Evolutionary conservation across 1,140 invertebrate species (phyloP).

Genomic region (Anoplolepis gracilipes): DNA sequence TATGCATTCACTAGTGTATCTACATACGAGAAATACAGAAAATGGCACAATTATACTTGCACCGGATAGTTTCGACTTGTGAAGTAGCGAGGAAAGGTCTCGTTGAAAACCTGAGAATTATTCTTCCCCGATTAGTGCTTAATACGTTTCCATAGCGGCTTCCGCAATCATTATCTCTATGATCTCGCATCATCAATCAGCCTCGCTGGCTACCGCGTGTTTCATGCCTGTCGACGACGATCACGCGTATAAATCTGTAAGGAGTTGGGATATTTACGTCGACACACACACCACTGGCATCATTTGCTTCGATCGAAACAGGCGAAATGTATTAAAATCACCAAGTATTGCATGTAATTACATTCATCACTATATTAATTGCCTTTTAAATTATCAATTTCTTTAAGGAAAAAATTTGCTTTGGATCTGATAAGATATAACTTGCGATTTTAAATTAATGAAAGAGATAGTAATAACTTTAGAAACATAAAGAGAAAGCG

Average conservation of each 20-base stretch:
- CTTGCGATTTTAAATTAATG: neutral
- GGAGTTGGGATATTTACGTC: slow-evolving; percentile 76
- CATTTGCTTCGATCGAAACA: slow-evolving; percentile 16
- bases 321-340: slow-evolving; percentile 2
- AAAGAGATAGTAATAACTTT: neutral
- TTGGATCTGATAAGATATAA: neutral
- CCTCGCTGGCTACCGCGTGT: slow-evolving; percentile 75
- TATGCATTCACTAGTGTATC: neutral
- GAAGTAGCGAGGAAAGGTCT: slow-evolving; percentile 36
- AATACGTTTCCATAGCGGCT: slow-evolving; percentile 72
- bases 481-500: too few relatives aligned
- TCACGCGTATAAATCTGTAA: slow-evolving; percentile 76
- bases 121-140: slow-evolving; percentile 65
- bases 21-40: slow-evolving; percentile 18
- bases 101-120: slow-evolving; percentile 64
- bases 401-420: neutral
- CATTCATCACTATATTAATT: neutral
- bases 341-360: slow-evolving; percentile 9
- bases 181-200: slow-evolving; percentile 79
- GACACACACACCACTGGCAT: neutral
- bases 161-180: slow-evolving; percentile 75
- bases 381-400: neutral
- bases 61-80: slow-evolving; percentile 37
- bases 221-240: slow-evolving; percentile 78
- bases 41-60: neutral